Percentiles rank a stretch among this genome's conserved stretches.
Conservation (phyloP, 2,888 invertebrate genomes). For the Drosophila leonis region DNA sequence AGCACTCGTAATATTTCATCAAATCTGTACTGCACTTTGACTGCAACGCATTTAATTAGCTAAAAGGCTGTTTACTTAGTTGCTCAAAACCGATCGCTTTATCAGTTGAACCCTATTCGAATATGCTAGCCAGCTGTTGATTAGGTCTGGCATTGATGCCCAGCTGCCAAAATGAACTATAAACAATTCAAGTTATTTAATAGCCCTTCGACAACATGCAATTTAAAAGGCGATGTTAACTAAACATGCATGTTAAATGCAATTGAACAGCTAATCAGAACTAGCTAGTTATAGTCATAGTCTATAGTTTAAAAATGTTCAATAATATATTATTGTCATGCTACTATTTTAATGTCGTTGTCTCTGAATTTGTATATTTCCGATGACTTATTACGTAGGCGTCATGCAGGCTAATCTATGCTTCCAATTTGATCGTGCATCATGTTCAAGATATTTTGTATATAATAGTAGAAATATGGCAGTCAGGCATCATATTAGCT, state of each 20-base stretch:
- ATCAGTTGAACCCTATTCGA: neutral
- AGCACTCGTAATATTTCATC: conserved; percentile 20
- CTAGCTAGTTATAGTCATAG: neutral
- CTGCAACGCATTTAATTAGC: conserved; percentile 4
- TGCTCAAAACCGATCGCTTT: neutral
- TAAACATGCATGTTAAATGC: neutral
- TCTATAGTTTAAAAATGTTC: neutral
- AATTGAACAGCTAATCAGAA: neutral
- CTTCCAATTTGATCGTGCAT: neutral
- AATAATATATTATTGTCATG: neutral
- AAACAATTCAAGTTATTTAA: neutral
- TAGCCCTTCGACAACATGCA: neutral
- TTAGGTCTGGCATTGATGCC: neutral
- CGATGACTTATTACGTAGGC: neutral
- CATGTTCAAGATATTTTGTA: no score
- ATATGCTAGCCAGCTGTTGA: conserved; percentile 5
- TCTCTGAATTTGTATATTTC: neutral
- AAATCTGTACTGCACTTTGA: conserved; percentile 31
- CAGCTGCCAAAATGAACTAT: neutral
- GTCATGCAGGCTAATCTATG: neutral
- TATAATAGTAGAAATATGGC: no score
- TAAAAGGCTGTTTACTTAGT: neutral
- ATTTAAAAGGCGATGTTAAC: no score
- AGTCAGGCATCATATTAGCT: neutral
- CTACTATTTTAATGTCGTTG: neutral